phyloP scores from a whole-genome alignment of 2,113 vertebrate genomes.

The Hypomesus transpacificus region DNA sequence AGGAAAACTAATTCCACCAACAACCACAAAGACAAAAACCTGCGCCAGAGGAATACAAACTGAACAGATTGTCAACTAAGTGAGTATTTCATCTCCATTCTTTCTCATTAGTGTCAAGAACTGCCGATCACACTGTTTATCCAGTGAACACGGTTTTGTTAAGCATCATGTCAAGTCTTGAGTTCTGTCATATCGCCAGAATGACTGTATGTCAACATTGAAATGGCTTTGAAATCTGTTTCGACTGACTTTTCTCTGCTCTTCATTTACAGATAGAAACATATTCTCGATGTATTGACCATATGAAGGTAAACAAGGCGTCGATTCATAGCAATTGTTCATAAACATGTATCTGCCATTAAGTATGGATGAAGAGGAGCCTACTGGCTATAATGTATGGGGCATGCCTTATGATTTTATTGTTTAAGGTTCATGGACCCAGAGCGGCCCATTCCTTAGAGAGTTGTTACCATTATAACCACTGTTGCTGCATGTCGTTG shows the following conservation, averaged over 20 bases:
- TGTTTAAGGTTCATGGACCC: conserved; percentile 71
- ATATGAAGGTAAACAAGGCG: conserved; percentile 68
- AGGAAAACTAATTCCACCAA: conserved; percentile 99
- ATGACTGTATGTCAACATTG: too few relatives aligned
- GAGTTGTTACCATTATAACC: conserved; percentile 79
- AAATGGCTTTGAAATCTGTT: too few relatives aligned
- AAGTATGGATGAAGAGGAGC: conserved; percentile 69
- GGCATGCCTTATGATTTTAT: conserved; percentile 94
- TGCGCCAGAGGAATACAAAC: conserved; percentile 99
- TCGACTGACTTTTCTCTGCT: too few relatives aligned
- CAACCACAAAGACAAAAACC: conserved; percentile 99
- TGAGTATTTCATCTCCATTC: conserved; percentile 51
- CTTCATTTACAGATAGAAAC: conserved; percentile 58
- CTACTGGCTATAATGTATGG: conserved; percentile 77
- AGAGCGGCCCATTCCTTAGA: conserved; percentile 70
- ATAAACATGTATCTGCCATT: conserved; percentile 55
- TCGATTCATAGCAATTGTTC: conserved; percentile 50
- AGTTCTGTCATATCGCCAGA: conserved; percentile 6
- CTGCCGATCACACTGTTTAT: not conserved
- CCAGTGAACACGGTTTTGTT: conserved; percentile 9
- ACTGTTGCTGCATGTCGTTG: conserved; percentile 90
- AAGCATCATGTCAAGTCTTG: conserved; percentile 23
- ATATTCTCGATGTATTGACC: conserved; percentile 59
- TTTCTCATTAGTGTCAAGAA: conserved; percentile 27
- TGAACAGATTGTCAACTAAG: conserved; percentile 70